phyloP scores from a whole-genome alignment of 1,140 invertebrate species.

The Psix sp. region DNA sequence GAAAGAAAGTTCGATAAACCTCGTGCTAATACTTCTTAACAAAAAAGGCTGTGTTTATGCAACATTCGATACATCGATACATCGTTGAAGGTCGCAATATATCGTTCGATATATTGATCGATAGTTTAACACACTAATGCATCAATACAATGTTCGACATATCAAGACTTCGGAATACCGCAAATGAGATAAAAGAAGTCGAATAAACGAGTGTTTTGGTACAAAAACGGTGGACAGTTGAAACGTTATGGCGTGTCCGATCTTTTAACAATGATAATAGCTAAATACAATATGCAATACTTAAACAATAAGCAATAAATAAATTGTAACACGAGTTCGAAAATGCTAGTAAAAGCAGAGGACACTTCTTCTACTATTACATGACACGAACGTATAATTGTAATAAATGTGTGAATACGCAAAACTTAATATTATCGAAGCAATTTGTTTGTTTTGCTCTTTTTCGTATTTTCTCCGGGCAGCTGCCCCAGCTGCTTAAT shows the following conservation, averaged over 20 bases:
- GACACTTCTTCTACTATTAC: conserved; percentile 39
- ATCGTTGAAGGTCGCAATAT: background rate
- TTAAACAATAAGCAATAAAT: conserved; percentile 66
- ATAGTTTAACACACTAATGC: background rate
- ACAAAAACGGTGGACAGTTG: conserved; percentile 28
- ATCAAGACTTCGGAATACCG: background rate
- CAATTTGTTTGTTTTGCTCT: conserved; percentile 18
- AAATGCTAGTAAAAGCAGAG: conserved; percentile 54
- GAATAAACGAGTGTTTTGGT: conserved; percentile 11
- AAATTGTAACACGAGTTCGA: conserved; percentile 55
- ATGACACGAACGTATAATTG: conserved; percentile 52
- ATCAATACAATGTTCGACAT: background rate
- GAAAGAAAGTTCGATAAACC: no score
- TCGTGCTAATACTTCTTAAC: no score
- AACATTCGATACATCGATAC: conserved; percentile 1
- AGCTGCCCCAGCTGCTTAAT: no score
- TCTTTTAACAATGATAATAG: conserved; percentile 36
- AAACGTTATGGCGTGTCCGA: conserved; percentile 39
- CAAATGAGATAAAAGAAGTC: background rate
- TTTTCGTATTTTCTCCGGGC: background rate
- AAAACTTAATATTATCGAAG: conserved; percentile 42
- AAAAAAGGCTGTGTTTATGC: no score
- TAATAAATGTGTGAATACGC: conserved; percentile 25
- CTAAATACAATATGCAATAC: conserved; percentile 60
- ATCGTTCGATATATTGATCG: background rate